These are phyloP conservation scores for Platysteira castanea DNA, from an alignment of 2,113 vertebrate genomes.

Conservation along the genomic window DNA sequence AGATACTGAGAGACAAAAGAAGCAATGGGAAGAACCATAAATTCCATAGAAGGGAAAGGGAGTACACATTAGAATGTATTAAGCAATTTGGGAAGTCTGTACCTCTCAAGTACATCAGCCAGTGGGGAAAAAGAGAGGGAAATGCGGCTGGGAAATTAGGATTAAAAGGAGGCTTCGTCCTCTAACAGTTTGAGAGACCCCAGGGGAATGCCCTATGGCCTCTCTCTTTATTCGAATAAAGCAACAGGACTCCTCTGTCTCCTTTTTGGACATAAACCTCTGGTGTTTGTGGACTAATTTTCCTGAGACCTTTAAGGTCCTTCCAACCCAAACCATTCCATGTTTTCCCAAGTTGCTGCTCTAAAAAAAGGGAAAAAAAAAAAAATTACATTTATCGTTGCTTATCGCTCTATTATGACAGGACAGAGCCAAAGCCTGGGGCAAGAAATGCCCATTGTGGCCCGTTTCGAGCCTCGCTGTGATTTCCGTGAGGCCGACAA, in stretches of 20 bases:
- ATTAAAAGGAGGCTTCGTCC: too few species aligned
- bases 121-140: too few species aligned
- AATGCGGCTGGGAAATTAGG: too few species aligned
- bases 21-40: too few species aligned
- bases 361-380: neutral
- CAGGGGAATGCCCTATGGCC: too few species aligned
- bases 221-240: neutral
- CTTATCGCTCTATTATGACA: fast-evolving
- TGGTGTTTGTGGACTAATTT: neutral
- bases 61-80: too few species aligned
- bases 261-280: neutral
- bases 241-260: neutral
- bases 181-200: too few species aligned
- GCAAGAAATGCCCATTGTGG: fast-evolving
- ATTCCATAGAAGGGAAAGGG: too few species aligned
- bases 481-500: neutral
- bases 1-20: too few species aligned
- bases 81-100: too few species aligned
- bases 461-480: fast-evolving
- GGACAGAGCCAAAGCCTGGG: neutral
- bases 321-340: neutral
- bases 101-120: too few species aligned
- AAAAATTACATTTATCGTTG: too few species aligned
- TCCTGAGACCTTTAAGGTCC: neutral
- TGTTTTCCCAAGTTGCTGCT: neutral